Conservation (phyloP, 2,888 invertebrate species). For the Halictus ligatus region DNA sequence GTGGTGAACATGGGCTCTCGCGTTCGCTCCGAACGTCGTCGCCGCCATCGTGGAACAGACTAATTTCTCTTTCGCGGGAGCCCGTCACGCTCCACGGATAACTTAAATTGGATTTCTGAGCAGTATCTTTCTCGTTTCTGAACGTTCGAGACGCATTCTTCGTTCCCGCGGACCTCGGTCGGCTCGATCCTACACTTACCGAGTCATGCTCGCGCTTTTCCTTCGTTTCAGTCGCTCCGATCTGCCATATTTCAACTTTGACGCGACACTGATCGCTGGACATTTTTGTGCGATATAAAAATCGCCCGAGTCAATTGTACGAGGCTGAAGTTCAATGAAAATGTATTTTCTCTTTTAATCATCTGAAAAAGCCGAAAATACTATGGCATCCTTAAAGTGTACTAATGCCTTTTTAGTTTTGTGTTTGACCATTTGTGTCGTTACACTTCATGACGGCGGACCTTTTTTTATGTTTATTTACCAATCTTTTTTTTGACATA, state of each 20-base stretch:
- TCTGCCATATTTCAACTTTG: neutral
- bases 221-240: neutral
- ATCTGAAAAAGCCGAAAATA: no score
- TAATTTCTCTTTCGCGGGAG: conserved; percentile 49
- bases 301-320: no score
- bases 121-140: conserved; percentile 24
- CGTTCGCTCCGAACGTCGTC: conserved; percentile 42
- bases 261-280: neutral
- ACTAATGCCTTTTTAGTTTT: no score
- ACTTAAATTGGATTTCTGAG: conserved; percentile 33
- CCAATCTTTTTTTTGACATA: no score
- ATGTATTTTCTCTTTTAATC: no score
- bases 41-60: conserved; percentile 22
- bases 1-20: conserved; percentile 43
- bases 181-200: neutral
- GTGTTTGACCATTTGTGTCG: no score
- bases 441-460: no score
- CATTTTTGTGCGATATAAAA: no score
- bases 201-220: neutral
- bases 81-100: conserved; percentile 31
- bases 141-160: neutral
- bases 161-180: neutral
- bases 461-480: no score
- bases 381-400: no score
- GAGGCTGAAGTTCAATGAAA: no score